Percentiles rank a stretch among this genome's conserved stretches.
Evolutionary conservation across 2,113 vertebrate species (phyloP).

Genomic region (Melanotaenia duboulayi): DNA sequence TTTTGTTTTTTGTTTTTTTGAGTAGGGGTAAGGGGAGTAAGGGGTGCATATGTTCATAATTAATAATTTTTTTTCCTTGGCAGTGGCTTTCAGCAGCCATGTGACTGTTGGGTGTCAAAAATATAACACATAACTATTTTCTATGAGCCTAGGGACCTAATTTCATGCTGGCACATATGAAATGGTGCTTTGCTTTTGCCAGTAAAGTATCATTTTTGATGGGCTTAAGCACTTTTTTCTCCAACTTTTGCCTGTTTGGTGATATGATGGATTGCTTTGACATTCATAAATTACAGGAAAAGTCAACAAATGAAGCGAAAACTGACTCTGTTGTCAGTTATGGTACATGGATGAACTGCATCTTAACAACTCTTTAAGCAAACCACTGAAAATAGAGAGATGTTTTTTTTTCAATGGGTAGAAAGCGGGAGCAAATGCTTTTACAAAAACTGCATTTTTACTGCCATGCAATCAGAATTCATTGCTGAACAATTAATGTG

Average conservation of each 20-base stretch:
- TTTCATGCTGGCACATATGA: constrained; percentile 30
- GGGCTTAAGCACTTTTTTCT: constrained; percentile 12
- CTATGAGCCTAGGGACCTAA: constrained; percentile 27
- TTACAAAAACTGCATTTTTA: neutral
- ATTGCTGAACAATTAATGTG: neutral
- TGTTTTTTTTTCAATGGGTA: neutral
- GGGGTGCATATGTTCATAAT: too few species aligned
- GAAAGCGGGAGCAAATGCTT: too few species aligned
- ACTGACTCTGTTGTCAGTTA: constrained; percentile 9
- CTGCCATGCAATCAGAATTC: neutral
- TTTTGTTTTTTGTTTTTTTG: constrained; percentile 24
- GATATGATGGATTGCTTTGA: neutral
- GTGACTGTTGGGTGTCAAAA: constrained; percentile 51
- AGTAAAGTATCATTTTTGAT: constrained; percentile 31
- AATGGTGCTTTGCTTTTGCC: constrained; percentile 24
- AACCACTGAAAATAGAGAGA: neutral
- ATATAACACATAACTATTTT: constrained; percentile 49
- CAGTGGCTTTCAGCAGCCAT: constrained; percentile 27
- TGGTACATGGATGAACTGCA: neutral
- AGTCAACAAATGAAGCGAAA: neutral
- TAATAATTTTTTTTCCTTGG: constrained; percentile 38
- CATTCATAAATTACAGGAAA: constrained; percentile 4
- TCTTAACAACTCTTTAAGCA: neutral
- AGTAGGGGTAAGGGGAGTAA: too few species aligned
- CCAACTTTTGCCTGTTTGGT: constrained; percentile 10